Evolutionary conservation across 2,888 invertebrate species (phyloP), one percentile per base, ranked within the genome.

Genomic region (Charanyca ferruginea): DNA sequence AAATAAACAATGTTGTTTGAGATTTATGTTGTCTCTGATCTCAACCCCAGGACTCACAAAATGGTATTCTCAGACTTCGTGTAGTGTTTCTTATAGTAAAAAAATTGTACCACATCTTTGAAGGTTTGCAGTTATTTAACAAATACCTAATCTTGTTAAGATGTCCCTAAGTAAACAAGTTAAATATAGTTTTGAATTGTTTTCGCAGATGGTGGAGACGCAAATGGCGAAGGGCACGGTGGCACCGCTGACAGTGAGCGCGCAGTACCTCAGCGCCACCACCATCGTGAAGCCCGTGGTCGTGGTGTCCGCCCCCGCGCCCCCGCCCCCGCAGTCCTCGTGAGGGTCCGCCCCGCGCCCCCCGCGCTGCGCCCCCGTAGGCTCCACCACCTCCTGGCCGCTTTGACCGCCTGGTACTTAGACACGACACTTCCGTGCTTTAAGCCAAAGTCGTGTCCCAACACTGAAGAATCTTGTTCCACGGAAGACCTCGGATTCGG

Each of bases 281-380:
- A 94, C 96, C 67, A 93, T 97, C 66, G 96, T 97, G 53, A 97
- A 97, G 89, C 97, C 97, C 1, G 96, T 97, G 49, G 97, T 97
- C 59, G 97, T 97, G 65, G 97, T 97, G 67, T 90, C 90, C 28
- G 83, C 91, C 35, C 87, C 81, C 78, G 78, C 68, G 77, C 64
- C 75, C 48, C 66, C 77, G 65, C 61, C 13, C 23, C 70, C 68
- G 67, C 79, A 47, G 69, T 70, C 79, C 79, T 75, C 84, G 79
- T 85, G 85, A 83, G 78, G 60, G 54, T 55, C 11, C 20, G 63
- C 41, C 28, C 22, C 54, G 55, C 51, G 63, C 59, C 0, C 5
- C 9, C 11, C 18, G 11, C 64, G 42, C 63, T 28, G 23, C 35
- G 44, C 61, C 48, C n/a, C 42, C 1, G 32, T 64, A 32, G n/a